Evolutionary conservation across 2,888 invertebrate genomes (phyloP).

Genomic region (Morpho helenor): DNA sequence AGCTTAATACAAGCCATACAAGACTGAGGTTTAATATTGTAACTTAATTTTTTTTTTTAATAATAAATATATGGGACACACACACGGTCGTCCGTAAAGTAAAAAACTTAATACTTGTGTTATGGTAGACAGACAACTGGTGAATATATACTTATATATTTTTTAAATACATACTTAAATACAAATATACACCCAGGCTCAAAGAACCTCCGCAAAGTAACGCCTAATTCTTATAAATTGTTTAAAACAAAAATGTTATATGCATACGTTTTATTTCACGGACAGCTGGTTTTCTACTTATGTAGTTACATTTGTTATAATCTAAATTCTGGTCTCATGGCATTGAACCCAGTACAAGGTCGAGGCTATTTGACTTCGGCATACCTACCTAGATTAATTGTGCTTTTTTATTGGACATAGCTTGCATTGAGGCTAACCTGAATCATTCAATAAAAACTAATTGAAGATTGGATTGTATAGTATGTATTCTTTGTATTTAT

Average conservation of each 20-base stretch:
- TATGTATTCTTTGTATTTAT: background rate
- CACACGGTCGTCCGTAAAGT: no score
- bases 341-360: conserved; percentile 24
- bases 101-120: no score
- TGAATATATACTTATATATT: no score
- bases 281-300: conserved; percentile 16
- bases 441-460: conserved; percentile 5
- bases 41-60: no score
- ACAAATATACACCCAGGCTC: no score
- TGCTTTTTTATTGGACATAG: conserved; percentile 15
- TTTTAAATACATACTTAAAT: no score
- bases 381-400: background rate
- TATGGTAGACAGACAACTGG: no score
- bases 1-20: no score
- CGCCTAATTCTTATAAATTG: no score
- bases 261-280: conserved; percentile 18
- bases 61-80: no score
- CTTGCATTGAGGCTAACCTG: conserved; percentile 4
- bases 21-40: no score
- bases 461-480: conserved; percentile 1
- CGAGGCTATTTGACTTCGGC: conserved; percentile 4
- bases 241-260: conserved; percentile 7
- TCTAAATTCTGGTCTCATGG: conserved; percentile 9
- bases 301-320: conserved; percentile 3
- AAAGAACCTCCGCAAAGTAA: no score